These are phyloP conservation scores for Eupithecia insigniata DNA, from an alignment of 2,888 invertebrate species.

Conservation along the genomic window DNA sequence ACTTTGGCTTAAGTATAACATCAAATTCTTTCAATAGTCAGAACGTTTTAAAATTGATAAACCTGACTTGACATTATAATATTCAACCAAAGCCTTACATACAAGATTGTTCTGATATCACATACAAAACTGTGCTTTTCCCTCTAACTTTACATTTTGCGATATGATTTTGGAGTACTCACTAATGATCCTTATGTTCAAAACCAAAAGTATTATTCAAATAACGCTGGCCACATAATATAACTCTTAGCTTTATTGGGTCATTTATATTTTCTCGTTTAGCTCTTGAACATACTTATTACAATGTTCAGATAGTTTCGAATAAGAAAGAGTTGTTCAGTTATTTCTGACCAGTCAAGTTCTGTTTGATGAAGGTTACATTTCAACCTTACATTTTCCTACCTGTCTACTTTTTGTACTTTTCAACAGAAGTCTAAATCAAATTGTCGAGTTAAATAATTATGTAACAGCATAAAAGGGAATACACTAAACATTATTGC, in stretches of 20 bases:
- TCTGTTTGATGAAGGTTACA: neutral
- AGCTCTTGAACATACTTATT: neutral
- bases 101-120: constrained; percentile 32
- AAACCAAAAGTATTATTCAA: neutral
- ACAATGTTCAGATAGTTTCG: neutral
- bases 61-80: neutral
- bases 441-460: neutral
- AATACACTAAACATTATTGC: constrained; percentile 34
- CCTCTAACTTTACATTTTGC: constrained; percentile 9
- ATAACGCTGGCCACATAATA: neutral
- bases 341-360: neutral
- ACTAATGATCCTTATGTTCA: neutral
- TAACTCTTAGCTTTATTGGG: neutral
- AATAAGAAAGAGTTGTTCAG: neutral
- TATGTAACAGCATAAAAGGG: constrained; percentile 11
- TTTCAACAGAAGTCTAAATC: constrained; percentile 16
- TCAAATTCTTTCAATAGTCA: neutral
- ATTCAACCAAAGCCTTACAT: constrained; percentile 22
- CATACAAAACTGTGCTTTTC: constrained; percentile 24
- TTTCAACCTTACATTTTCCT: constrained; percentile 9
- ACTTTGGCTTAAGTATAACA: constrained; percentile 1
- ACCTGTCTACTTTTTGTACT: constrained; percentile 23
- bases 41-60: neutral
- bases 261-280: neutral
- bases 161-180: constrained; percentile 26